These are phyloP conservation scores for Umimayanthus kanabou DNA, from an alignment of 92 coral and sea anemone genomes.

Conservation along the genomic window DNA sequence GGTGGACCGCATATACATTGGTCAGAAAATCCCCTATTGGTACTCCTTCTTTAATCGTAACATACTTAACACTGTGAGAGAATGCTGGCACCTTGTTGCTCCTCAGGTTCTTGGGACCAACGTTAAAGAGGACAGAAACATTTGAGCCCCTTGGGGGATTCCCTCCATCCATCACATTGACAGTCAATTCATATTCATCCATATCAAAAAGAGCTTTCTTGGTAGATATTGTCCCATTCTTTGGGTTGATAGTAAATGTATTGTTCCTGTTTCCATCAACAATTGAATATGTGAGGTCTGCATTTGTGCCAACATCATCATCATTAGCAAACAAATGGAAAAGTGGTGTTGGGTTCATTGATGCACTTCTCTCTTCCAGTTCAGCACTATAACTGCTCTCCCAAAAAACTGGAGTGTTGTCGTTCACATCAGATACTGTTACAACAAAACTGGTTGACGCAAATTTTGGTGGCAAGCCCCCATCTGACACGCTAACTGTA, in stretches of 20 bases:
- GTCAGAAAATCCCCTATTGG: slow-evolving; percentile 60
- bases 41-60: slow-evolving; percentile 62
- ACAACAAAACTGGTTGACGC: slow-evolving; percentile 64
- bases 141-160: slow-evolving; percentile 53
- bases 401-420: slow-evolving; percentile 72
- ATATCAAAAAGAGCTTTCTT: slow-evolving; percentile 54
- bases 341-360: slow-evolving; percentile 43
- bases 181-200: slow-evolving; percentile 60
- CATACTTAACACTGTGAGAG: slow-evolving; percentile 16
- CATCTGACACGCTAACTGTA: slow-evolving; percentile 70
- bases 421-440: slow-evolving; percentile 87
- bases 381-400: slow-evolving; percentile 42
- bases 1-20: slow-evolving; percentile 59
- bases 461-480: slow-evolving; percentile 61
- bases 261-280: slow-evolving; percentile 54
- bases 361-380: slow-evolving; percentile 54
- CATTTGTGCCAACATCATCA: slow-evolving; percentile 76
- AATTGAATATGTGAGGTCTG: slow-evolving; percentile 66
- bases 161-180: slow-evolving; percentile 81
- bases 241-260: slow-evolving; percentile 67
- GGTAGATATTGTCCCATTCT: slow-evolving; percentile 73
- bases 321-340: slow-evolving; percentile 73
- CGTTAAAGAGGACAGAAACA: slow-evolving; percentile 55
- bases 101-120: slow-evolving; percentile 43
- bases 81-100: slow-evolving; percentile 60